Evolutionary conservation across 2,113 vertebrate genomes (phyloP).

Genomic region (Eleginops maclovinus): DNA sequence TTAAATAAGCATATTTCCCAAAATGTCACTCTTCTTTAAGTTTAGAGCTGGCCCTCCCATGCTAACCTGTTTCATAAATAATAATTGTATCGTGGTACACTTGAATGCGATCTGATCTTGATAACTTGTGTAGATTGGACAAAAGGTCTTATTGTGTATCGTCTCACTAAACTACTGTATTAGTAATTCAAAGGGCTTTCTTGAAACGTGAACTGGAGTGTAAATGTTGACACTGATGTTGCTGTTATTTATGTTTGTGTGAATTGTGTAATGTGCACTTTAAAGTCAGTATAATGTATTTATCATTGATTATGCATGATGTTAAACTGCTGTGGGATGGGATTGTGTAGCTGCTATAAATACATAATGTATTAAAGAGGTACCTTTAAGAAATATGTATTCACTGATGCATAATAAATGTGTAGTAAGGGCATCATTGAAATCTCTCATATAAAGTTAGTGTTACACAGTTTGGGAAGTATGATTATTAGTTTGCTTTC

Average conservation of each 20-base stretch:
- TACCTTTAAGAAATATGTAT: not conserved
- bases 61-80: slow-evolving; percentile 1
- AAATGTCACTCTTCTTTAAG: slow-evolving; percentile 1
- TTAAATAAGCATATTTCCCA: not conserved
- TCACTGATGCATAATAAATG: slow-evolving; percentile 2
- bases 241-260: slow-evolving; percentile 44
- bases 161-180: slow-evolving; percentile 20
- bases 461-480: slow-evolving; percentile 14
- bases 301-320: slow-evolving; percentile 63
- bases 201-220: slow-evolving; percentile 38
- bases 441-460: slow-evolving; percentile 7
- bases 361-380: slow-evolving; percentile 11
- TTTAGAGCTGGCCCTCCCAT: slow-evolving; percentile 21
- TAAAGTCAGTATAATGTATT: slow-evolving; percentile 37
- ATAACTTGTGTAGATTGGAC: slow-evolving; percentile 5
- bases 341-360: slow-evolving; percentile 19
- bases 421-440: slow-evolving; percentile 37
- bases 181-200: slow-evolving; percentile 68
- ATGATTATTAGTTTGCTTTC: not conserved
- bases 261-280: slow-evolving; percentile 61
- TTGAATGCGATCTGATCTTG: slow-evolving; percentile 15
- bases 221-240: slow-evolving; percentile 17
- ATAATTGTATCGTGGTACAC: slow-evolving; percentile 5
- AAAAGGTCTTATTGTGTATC: slow-evolving; percentile 21
- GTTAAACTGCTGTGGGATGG: slow-evolving; percentile 27